Base-by-base conservation (phyloP, 2,797 vertebrate genomes). In the Danio jaintianensis region DNA sequence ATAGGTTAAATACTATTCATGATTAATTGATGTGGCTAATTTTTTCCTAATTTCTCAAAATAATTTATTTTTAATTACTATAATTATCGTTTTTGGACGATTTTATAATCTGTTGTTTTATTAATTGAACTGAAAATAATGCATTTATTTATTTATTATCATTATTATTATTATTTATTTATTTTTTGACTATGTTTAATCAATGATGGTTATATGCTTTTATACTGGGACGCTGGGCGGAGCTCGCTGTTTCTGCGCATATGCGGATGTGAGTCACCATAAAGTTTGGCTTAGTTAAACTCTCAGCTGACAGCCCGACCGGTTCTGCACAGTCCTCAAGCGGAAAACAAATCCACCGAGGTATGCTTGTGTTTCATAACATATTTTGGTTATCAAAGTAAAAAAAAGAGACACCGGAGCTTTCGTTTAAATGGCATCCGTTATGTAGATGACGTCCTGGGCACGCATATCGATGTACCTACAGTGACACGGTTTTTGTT, bases 191-290 rank as follows among this genome's bases (percentile, higher is more conserved):
- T 29, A 29, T 29, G 29, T n/a, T n/a, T n/a, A n/a, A n/a, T n/a
- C 45, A 50, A 68, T 6, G 13, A 36, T 1, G 36, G 36, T 29
- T 10, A 12, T 40, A 40, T 45, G 62, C 3, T 38, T 61, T 38
- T 64, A n/a, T 45, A 48, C 8, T 67, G 48, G 16, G 36, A 40
- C 10, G 13, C 5, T 8, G 55, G 55, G 55, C 20, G 42, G 55
- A 36, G 3, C 16, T 59, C 2, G 6, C 9, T 47, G 71, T 11
- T 2, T 71, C 29, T 85, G 84, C 78, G 79, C 75, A 83, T 77
- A 59, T 69, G 56, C 85, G 83, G 83, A 82, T 59, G 63, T 86
- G 75, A 40, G 20, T 80, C 16, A 48, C 42, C 10, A 36, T 47
- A 9, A 75, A 61, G 11, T 61, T 50, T 15, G 16, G 6, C 50